A percentile compares a stretch with the other conserved stretches of the same genome.
These are phyloP conservation scores for Salminus brasiliensis DNA, from an alignment of 2,113 vertebrate species.

Conservation along the genomic window DNA sequence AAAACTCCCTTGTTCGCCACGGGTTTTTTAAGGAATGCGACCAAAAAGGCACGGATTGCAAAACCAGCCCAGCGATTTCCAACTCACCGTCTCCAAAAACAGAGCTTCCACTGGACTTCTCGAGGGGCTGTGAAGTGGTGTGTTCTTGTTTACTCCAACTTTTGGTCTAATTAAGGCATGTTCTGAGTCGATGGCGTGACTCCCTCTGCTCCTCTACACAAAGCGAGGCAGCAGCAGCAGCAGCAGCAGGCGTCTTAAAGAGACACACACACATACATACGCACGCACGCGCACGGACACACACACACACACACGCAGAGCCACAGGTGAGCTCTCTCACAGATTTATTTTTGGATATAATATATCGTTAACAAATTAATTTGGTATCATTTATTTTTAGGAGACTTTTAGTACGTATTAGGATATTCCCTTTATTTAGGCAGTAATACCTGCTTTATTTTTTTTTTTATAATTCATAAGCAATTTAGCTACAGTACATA, in stretches of 20 bases:
- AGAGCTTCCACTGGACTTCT: not conserved
- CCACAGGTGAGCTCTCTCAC: not conserved
- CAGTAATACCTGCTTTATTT: too few species aligned
- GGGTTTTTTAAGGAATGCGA: not conserved
- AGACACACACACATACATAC: constrained; percentile 18
- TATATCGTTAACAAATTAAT: too few species aligned
- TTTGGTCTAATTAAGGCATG: constrained; percentile 32
- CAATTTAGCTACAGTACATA: too few species aligned
- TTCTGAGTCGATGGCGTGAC: constrained; percentile 35
- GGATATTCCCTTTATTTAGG: too few species aligned
- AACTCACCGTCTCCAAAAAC: constrained; percentile 29
- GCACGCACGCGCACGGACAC: not conserved
- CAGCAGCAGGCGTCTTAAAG: constrained; percentile 39
- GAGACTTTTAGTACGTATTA: too few species aligned
- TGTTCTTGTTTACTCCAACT: constrained; percentile 33
- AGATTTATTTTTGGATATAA: not conserved
- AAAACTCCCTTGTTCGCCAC: not conserved
- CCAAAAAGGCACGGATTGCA: not conserved
- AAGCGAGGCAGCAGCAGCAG: constrained; percentile 16
- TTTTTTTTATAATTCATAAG: too few species aligned
- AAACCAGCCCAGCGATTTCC: not conserved
- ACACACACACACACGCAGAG: not conserved
- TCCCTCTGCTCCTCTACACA: constrained; percentile 24
- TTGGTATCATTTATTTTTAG: too few species aligned
- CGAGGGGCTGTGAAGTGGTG: not conserved